Evolutionary conservation across 2,888 invertebrate species (phyloP), one percentile per base, ranked within the genome.

Genomic region (Spialia ferax): DNA sequence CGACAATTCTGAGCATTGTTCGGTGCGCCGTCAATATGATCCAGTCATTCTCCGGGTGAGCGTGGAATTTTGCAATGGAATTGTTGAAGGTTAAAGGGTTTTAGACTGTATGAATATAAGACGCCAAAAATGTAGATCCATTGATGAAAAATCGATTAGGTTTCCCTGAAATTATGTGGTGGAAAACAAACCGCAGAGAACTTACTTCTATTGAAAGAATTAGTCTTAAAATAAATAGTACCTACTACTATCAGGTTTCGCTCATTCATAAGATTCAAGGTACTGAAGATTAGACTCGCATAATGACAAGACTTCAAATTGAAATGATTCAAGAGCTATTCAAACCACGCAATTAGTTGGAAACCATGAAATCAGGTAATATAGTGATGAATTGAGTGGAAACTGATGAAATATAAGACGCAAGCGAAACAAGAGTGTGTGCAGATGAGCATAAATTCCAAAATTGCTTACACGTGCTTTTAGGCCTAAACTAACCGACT

Each of bases 1-100:
- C 82, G 83, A 82, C 77, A 71, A 75, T 83, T 81, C 80, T 78
- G 75, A 73, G 76, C 76, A 76, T 79, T 81, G 82, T 83, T 78
- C 77, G 71, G 71, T 64, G 60, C 69, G 76, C 70, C 74, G 73
- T 70, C 74, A 76, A 75, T 75, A 73, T 72, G 72, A 69, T 74
- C 74, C 75, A 81, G 79, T 83, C 82, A 81, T 78, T 79, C 76
- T 71, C 63, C 55, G 55, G n/a, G 13, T 18, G 45, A 59, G 8
- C 29, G 60, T 18, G 60, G 54, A 42, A 57, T 52, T 59, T 65
- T 48, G 22, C 29, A 29, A n/a, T 54, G 8, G 42, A 15, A 52
- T 65, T 65, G 56, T 32, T 50, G 32, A 32, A 48, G 15, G 45
- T 20, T 26, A 23, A 63, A 55, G 18, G 63, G 38, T 4, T 26